These are phyloP conservation scores for Saccopteryx bilineata DNA, from an alignment of 2,113 vertebrate species.

Conservation along the genomic window DNA sequence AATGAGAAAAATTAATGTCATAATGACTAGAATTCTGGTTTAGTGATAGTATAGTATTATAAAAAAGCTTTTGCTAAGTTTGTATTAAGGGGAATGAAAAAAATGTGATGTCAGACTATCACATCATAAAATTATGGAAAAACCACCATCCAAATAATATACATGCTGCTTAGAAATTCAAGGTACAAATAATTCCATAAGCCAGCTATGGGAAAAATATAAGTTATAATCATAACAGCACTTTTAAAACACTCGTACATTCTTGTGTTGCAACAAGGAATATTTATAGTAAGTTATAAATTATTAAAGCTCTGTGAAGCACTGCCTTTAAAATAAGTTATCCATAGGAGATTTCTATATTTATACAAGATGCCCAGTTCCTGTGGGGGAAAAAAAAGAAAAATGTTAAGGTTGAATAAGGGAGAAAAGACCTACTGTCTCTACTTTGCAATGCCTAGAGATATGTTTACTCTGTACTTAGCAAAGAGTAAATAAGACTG, in stretches of 20 bases:
- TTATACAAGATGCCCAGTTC: neutral
- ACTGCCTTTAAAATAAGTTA: neutral
- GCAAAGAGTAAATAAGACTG: neutral
- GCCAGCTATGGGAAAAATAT: neutral
- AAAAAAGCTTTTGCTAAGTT: neutral
- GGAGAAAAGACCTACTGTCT: neutral
- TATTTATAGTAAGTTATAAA: neutral
- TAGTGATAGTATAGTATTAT: neutral
- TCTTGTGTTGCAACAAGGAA: constrained; percentile 4
- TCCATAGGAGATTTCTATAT: neutral
- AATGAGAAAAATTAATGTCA: neutral
- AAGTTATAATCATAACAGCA: neutral
- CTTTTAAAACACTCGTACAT: neutral
- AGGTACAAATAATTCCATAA: constrained; percentile 34
- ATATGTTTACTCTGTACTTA: neutral
- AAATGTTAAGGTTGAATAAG: neutral
- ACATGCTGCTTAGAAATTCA: neutral
- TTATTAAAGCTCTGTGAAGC: neutral
- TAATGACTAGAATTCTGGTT: neutral
- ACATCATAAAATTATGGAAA: neutral
- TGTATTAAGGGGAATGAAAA: neutral
- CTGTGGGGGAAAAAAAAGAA: neutral
- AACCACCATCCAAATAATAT: neutral
- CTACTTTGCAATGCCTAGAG: neutral
- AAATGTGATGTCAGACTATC: neutral